These are phyloP conservation scores for Hypomesus transpacificus DNA, from an alignment of 2,113 vertebrate species.

Conservation along the genomic window DNA sequence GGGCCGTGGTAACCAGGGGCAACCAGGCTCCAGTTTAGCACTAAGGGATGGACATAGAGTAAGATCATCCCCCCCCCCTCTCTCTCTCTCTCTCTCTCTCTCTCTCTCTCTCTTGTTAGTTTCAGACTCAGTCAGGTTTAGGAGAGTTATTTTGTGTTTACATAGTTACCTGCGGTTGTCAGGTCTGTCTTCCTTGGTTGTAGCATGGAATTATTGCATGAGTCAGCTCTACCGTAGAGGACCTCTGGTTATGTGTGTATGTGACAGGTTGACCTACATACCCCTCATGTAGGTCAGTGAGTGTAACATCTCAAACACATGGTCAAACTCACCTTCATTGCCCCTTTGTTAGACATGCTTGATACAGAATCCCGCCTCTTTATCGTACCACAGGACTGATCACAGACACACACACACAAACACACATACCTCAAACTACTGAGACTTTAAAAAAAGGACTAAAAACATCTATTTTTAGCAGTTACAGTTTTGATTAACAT, in stretches of 20 bases:
- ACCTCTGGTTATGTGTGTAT: too few relatives aligned
- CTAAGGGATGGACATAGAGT: slow-evolving; percentile 70
- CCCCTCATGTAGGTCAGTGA: slow-evolving; percentile 11
- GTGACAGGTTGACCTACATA: slow-evolving; percentile 7
- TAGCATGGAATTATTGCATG: too few relatives aligned
- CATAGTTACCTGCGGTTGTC: neutral
- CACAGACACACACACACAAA: slow-evolving; percentile 6
- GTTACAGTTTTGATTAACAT: too few relatives aligned
- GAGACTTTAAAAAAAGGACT: too few relatives aligned
- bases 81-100: too few relatives aligned
- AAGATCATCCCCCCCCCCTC: slow-evolving; percentile 46
- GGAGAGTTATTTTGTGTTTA: neutral
- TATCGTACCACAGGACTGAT: neutral
- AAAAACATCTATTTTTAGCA: too few relatives aligned
- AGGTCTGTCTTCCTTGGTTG: too few relatives aligned
- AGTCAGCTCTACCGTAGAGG: too few relatives aligned
- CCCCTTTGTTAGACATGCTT: too few relatives aligned
- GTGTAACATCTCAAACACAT: slow-evolving; percentile 19
- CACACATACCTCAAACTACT: neutral
- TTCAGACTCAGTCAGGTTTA: too few relatives aligned
- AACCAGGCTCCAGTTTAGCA: slow-evolving; percentile 43
- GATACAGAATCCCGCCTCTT: neutral
- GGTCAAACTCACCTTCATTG: neutral
- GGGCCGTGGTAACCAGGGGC: slow-evolving; percentile 32
- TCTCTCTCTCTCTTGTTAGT: too few relatives aligned